Evolutionary conservation across 2,113 vertebrate genomes (phyloP).

Genomic region (Phocoena phocoena): DNA sequence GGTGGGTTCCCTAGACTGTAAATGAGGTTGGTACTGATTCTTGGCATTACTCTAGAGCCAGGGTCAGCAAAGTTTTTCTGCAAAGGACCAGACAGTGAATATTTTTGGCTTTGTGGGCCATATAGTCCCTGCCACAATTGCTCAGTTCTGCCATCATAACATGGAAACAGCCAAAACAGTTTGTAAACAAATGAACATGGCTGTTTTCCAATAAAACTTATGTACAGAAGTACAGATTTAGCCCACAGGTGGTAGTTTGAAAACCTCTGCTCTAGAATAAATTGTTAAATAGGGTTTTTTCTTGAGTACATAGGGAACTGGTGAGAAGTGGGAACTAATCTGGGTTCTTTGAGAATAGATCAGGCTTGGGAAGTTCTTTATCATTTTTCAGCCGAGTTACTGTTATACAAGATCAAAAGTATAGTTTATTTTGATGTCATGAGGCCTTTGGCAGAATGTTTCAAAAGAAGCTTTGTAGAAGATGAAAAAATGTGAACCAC

Average conservation of each 20-base stretch:
- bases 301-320: background rate
- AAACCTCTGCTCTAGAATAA: background rate
- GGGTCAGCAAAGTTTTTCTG: background rate
- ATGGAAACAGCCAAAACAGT: background rate
- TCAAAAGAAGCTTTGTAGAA: slow-evolving; percentile 37
- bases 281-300: background rate
- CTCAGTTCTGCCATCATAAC: background rate
- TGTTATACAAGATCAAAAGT: slow-evolving; percentile 6
- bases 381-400: background rate
- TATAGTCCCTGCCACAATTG: background rate
- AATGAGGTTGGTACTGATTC: background rate
- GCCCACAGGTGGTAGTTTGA: background rate
- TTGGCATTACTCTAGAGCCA: background rate
- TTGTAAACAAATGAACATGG: background rate
- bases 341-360: slow-evolving; percentile 7
- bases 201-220: background rate
- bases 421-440: slow-evolving; percentile 62
- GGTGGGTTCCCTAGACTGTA: background rate
- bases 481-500: background rate
- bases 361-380: background rate
- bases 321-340: background rate
- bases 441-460: slow-evolving; percentile 23
- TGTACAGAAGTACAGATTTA: background rate
- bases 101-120: background rate
- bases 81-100: background rate